phyloP scores from a whole-genome alignment of 2,113 vertebrate genomes.

The Aleadryas rufinucha region DNA sequence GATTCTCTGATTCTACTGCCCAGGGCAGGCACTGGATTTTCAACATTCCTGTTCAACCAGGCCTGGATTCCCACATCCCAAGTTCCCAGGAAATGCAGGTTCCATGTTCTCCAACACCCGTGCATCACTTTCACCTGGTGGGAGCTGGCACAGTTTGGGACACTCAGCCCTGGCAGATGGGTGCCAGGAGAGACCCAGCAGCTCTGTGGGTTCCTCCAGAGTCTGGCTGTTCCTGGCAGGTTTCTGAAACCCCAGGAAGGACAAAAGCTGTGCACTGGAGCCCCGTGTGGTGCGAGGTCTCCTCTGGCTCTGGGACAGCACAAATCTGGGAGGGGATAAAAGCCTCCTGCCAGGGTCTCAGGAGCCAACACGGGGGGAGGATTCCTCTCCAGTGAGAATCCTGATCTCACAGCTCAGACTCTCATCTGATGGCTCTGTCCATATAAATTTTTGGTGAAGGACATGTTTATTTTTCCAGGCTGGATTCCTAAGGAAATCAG shows the following conservation, averaged over 20 bases:
- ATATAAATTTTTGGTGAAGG: neutral
- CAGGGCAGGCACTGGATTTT: neutral
- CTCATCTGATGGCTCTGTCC: neutral
- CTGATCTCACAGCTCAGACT: neutral
- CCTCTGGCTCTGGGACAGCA: neutral
- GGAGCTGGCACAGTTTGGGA: neutral
- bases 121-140: neutral
- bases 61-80: fast-evolving
- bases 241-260: neutral
- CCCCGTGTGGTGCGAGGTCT: neutral
- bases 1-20: neutral
- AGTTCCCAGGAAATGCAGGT: neutral
- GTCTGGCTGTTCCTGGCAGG: neutral
- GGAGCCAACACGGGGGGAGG: neutral
- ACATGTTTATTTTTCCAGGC: neutral
- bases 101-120: neutral
- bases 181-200: neutral
- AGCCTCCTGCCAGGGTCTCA: neutral
- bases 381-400: neutral
- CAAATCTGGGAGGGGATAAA: neutral
- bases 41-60: neutral
- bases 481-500: neutral
- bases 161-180: too few relatives aligned
- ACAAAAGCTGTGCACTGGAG: neutral
- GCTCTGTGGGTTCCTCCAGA: neutral